Percentiles rank a stretch among this genome's conserved stretches.
These are phyloP conservation scores for Cryptus viduatorius DNA, from an alignment of 2,888 invertebrate species.

Conservation along the genomic window DNA sequence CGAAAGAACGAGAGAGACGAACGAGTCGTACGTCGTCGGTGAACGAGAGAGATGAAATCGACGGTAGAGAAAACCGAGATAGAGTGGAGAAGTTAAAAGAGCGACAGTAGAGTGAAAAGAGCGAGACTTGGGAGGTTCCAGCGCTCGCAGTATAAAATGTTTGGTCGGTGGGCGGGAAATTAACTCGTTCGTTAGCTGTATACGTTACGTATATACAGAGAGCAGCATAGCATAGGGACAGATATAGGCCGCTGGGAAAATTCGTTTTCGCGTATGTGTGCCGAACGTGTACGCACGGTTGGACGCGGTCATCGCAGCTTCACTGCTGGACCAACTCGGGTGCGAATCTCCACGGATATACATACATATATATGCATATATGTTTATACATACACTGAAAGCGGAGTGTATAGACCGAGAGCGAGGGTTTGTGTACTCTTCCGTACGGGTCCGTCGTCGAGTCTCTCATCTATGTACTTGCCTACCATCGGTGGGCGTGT, in stretches of 20 bases:
- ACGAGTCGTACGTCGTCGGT: slow-evolving; percentile 4
- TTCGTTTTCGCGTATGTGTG: slow-evolving; percentile 45
- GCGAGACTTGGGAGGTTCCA: slow-evolving; percentile 23
- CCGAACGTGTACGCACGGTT: slow-evolving; percentile 29
- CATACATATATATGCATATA: background rate
- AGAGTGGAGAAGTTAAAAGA: slow-evolving; percentile 36
- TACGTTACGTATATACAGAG: background rate
- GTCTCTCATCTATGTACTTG: slow-evolving; percentile 32
- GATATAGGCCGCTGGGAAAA: slow-evolving; percentile 36
- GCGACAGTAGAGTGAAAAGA: slow-evolving; percentile 35
- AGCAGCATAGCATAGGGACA: background rate
- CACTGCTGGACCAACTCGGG: slow-evolving; percentile 8
- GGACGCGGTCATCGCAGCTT: slow-evolving; percentile 39
- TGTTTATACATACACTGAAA: background rate
- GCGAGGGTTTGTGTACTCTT: slow-evolving; percentile 52
- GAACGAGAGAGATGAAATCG: slow-evolving; percentile 20
- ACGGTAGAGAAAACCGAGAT: background rate
- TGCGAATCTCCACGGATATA: slow-evolving; percentile 4
- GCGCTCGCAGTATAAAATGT: slow-evolving; percentile 47
- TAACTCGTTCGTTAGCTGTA: slow-evolving; percentile 56
- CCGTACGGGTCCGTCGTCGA: slow-evolving; percentile 30
- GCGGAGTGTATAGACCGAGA: slow-evolving; percentile 1
- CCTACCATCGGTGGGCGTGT: slow-evolving; percentile 38
- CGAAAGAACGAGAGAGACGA: slow-evolving; percentile 5
- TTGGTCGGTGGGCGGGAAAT: slow-evolving; percentile 56